These are phyloP conservation scores for Drosophila cyrtoloma DNA, from an alignment of 2,888 invertebrate genomes.

Conservation along the genomic window DNA sequence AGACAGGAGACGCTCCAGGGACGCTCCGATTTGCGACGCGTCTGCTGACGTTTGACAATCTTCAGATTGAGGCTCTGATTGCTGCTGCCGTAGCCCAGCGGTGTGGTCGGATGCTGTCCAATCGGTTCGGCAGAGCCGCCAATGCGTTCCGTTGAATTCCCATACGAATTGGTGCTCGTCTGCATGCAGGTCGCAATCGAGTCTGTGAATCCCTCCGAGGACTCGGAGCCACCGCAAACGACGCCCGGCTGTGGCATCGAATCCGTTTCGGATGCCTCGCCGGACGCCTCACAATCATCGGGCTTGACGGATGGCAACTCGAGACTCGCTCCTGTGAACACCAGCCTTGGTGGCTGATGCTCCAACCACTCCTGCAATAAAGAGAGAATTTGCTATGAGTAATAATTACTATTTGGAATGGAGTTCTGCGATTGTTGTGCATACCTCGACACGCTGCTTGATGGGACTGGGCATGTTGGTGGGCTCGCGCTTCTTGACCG, in stretches of 20 bases:
- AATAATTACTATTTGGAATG: not conserved
- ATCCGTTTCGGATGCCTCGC: slow-evolving; percentile 90
- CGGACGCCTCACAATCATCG: slow-evolving; percentile 92
- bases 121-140: slow-evolving; percentile 88
- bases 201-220: slow-evolving; percentile 92
- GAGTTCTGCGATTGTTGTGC: not conserved
- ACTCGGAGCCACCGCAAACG: slow-evolving; percentile 87
- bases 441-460: slow-evolving; percentile 85
- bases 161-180: slow-evolving; percentile 86
- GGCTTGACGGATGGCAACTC: slow-evolving; percentile 54
- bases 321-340: slow-evolving; percentile 55
- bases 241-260: slow-evolving; percentile 87
- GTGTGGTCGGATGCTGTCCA: slow-evolving; percentile 52
- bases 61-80: slow-evolving; percentile 86
- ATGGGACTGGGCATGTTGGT: slow-evolving; percentile 83
- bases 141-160: slow-evolving; percentile 86
- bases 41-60: slow-evolving; percentile 86
- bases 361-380: slow-evolving; percentile 84
- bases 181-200: slow-evolving; percentile 89
- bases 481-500: slow-evolving; percentile 84
- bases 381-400: not conserved
- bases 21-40: slow-evolving; percentile 86
- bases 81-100: slow-evolving; percentile 71
- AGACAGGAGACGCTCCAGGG: slow-evolving; percentile 96
- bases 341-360: slow-evolving; percentile 81